Conservation (phyloP, 2,797 vertebrate species). For the Scolopax rusticola region DNA sequence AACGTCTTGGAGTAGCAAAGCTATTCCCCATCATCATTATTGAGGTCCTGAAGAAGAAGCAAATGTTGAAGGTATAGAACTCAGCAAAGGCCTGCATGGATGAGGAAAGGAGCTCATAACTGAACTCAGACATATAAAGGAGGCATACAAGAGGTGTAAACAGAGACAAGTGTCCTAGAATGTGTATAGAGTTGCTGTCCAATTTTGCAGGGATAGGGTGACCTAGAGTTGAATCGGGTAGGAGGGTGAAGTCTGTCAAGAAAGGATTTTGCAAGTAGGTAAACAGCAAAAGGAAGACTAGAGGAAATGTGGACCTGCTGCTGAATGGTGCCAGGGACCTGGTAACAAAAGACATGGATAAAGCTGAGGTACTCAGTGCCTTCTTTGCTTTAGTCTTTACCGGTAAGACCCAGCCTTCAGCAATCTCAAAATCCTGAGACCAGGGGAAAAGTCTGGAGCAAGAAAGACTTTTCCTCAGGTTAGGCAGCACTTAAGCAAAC, state of each 20-base stretch:
- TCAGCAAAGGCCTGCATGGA: background rate
- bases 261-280: background rate
- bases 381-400: background rate
- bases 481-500: background rate
- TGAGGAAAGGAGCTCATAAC: background rate
- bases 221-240: background rate
- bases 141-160: background rate
- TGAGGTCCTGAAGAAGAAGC: background rate
- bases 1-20: background rate
- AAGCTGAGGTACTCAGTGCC: background rate
- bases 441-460: background rate
- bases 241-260: background rate
- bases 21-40: background rate
- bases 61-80: background rate
- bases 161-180: background rate
- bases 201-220: background rate
- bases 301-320: background rate
- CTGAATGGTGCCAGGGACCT: background rate
- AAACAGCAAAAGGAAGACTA: background rate
- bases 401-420: background rate
- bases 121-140: background rate
- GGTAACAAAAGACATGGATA: background rate
- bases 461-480: background rate
- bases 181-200: background rate
- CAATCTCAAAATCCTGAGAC: background rate